phyloP scores from a whole-genome alignment of 1,140 invertebrate species.

The Papilio dardanus region DNA sequence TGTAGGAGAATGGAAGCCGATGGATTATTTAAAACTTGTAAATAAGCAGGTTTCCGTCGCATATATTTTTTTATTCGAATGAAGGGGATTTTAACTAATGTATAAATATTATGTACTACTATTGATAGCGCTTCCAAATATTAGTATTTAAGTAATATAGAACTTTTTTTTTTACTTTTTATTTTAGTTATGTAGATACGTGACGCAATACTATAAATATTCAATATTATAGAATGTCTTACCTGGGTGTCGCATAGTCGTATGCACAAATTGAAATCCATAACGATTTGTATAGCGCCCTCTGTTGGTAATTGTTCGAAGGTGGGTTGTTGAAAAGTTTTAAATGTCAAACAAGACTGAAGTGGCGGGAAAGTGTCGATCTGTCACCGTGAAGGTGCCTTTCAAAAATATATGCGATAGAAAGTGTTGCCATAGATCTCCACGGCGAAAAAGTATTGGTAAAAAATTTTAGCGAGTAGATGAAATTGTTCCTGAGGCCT shows the following conservation, averaged over 20 bases:
- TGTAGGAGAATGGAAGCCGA: conserved; percentile 66
- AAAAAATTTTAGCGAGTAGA: conserved; percentile 78
- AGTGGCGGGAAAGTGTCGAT: conserved; percentile 32
- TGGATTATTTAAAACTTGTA: conserved; percentile 68
- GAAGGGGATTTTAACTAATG: conserved; percentile 1
- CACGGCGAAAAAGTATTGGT: conserved; percentile 68
- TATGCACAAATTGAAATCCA: not conserved
- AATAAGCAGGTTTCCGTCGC: conserved; percentile 70
- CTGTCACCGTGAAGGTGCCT: conserved; percentile 49
- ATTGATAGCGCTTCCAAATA: conserved; percentile 33
- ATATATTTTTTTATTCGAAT: conserved; percentile 69
- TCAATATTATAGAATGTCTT: not conserved
- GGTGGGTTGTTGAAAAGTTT: not conserved
- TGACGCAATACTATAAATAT: not conserved
- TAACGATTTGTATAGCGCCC: not conserved
- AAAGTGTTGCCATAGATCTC: conserved; percentile 68
- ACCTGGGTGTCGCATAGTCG: not conserved
- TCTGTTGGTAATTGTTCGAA: not conserved
- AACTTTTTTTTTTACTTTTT: conserved; percentile 4
- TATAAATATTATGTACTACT: conserved; percentile 20
- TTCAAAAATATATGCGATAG: conserved; percentile 77
- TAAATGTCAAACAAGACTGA: conserved; percentile 35
- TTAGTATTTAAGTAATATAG: conserved; percentile 29
- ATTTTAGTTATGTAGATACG: not conserved
- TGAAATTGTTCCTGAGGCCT: conserved; percentile 82